Evolutionary conservation across 2,797 vertebrate species (phyloP), one percentile per base, ranked within the genome.

Genomic region (Lemur catta): DNA sequence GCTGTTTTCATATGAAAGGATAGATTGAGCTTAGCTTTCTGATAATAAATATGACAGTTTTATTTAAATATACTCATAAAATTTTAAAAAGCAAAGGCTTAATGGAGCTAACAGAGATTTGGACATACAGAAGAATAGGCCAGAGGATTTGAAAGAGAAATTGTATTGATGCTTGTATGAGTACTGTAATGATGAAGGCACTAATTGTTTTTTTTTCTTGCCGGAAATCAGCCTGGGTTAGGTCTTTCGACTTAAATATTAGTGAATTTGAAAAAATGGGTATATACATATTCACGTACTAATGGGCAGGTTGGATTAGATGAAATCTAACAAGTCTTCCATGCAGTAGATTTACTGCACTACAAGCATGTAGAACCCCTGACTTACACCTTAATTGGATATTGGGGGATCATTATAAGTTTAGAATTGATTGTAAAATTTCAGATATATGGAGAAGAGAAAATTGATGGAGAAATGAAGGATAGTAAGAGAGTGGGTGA

Each of bases 1-100:
- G 24, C 63, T 92, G 30, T 79, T 94, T 87, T 91, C 38, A 35
- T 43, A 35, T 91, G 69, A 94, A 89, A 79, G 50, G 35, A 91
- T 33, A 72, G 35, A 50, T 87, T 69, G 48, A 84, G 24, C n/a
- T 96, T 94, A 43, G 46, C 65, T 89, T 72, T 96, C 67, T 94
- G 33, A 48, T 69, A 94, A 87, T 81, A 71, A 91, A 91, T 89
- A 50, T 93, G 24, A 86, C 26, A 8, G 3, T 69, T 91, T 81
- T 94, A 13, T 63, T 86, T 61, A 89, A 94, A 72, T 14, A 69
- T 57, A 78, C 38, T 85, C 63, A 88, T 30, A 93, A 80, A 61
- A 61, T 63, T 89, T 81, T 50, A 78, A 80, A 75, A 86, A 79
- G 46, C 63, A 57, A 61, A 72, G n/a, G 59, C 24, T 85, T 76